Evolutionary conservation across 2,113 vertebrate species (phyloP).

Genomic region (Thamnaconus septentrionalis): DNA sequence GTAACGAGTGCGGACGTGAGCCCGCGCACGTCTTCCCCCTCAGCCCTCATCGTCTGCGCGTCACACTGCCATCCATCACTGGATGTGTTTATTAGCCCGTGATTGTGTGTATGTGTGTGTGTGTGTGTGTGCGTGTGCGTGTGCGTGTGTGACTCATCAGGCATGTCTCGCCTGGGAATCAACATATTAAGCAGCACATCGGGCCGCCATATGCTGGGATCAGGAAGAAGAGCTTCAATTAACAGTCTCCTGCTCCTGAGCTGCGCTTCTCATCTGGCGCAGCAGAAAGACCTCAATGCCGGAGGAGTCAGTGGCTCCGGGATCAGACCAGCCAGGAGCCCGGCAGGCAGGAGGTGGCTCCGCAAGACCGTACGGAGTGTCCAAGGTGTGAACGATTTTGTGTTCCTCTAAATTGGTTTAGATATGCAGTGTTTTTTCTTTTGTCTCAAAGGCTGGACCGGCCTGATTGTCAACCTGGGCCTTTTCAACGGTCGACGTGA

Average conservation of each 20-base stretch:
- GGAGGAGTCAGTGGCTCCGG: background rate
- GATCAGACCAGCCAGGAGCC: background rate
- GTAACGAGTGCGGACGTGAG: slow-evolving; percentile 22
- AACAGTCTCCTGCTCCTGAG: slow-evolving; percentile 51
- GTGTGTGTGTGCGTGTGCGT: background rate
- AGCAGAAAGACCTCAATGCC: background rate
- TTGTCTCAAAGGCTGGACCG: too few species aligned
- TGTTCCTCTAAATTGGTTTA: too few species aligned
- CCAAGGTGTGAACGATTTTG: too few species aligned
- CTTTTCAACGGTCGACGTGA: too few species aligned
- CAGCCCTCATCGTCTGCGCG: slow-evolving; percentile 39
- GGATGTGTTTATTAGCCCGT: slow-evolving; percentile 64
- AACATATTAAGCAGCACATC: slow-evolving; percentile 58
- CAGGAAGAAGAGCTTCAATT: slow-evolving; percentile 53
- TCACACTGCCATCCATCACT: slow-evolving; percentile 51
- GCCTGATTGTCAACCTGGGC: too few species aligned
- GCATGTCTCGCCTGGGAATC: slow-evolving; percentile 47
- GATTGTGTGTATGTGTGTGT: too few species aligned
- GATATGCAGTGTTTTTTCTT: too few species aligned
- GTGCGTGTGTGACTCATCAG: slow-evolving; percentile 27
- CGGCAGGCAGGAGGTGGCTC: background rate
- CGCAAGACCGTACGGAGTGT: background rate
- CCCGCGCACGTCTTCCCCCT: slow-evolving; percentile 27
- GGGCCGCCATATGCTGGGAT: slow-evolving; percentile 60
- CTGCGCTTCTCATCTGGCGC: slow-evolving; percentile 1